phyloP scores from a whole-genome alignment of 2,888 invertebrate species.

The Brachyptera risi region DNA sequence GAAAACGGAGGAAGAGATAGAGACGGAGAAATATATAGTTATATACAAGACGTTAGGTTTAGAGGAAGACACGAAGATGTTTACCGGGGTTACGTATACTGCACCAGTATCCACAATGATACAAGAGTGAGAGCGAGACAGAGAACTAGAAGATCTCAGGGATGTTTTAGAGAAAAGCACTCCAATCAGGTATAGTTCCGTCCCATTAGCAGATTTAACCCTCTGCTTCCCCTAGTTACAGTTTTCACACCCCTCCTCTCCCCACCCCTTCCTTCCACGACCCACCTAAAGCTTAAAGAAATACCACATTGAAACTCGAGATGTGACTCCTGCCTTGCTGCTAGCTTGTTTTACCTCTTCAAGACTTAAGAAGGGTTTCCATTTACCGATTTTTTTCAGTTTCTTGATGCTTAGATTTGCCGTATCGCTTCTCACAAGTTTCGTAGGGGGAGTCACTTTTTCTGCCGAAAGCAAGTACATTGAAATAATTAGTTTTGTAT shows the following conservation, averaged over 20 bases:
- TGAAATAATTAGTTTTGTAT: no score
- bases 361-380: no score
- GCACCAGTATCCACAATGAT: neutral
- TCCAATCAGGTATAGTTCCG: constrained; percentile 29
- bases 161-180: constrained; percentile 21
- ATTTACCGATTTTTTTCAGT: no score
- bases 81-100: no score
- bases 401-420: no score
- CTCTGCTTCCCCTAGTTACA: neutral
- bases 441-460: no score
- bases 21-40: constrained; percentile 37
- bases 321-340: neutral
- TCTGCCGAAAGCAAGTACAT: no score
- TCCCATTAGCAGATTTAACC: constrained; percentile 27
- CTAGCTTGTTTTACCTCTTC: no score
- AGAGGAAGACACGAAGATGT: constrained; percentile 35
- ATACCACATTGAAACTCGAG: neutral
- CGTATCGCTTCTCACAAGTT: no score
- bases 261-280: no score
- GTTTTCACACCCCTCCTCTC: neutral
- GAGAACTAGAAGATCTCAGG: no score
- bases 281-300: neutral
- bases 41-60: constrained; percentile 38
- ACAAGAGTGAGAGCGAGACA: no score
- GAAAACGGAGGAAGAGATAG: constrained; percentile 37